Percentiles rank a stretch among this genome's conserved stretches.
phyloP scores from a whole-genome alignment of 2,797 vertebrate genomes.

The Sphaeramia orbicularis region DNA sequence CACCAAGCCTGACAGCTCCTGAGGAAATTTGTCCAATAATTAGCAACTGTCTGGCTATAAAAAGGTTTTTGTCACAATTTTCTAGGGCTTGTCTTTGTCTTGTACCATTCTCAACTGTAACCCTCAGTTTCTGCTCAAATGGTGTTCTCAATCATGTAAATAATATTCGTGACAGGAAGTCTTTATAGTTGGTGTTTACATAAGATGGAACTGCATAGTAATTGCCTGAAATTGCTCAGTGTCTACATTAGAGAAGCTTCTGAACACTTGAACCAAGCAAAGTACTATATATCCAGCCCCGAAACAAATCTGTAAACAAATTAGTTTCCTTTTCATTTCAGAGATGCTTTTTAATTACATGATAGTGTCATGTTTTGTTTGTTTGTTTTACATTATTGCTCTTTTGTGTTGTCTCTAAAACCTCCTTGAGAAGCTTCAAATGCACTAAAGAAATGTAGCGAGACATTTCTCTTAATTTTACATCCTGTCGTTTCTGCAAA shows the following conservation, averaged over 20 bases:
- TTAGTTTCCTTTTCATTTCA: not conserved
- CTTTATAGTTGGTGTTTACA: not conserved
- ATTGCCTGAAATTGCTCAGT: constrained; percentile 1
- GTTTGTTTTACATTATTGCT: constrained; percentile 27
- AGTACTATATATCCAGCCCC: not conserved
- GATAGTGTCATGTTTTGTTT: constrained; percentile 34
- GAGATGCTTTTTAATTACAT: constrained; percentile 21
- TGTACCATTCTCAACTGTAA: not conserved
- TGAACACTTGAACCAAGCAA: constrained; percentile 5
- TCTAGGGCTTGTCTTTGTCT: constrained; percentile 3
- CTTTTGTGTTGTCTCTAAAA: constrained; percentile 27
- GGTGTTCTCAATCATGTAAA: not conserved
- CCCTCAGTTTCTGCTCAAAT: constrained; percentile 8
- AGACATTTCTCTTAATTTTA: constrained; percentile 46
- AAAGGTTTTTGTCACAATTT: constrained; percentile 23
- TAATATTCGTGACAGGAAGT: constrained; percentile 15
- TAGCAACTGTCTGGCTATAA: constrained; percentile 17
- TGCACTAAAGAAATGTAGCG: constrained; percentile 20
- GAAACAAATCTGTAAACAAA: not conserved
- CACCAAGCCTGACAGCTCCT: constrained; percentile 34
- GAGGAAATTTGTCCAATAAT: constrained; percentile 27
- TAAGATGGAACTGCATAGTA: not conserved
- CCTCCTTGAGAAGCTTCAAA: constrained; percentile 13
- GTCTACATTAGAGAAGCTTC: constrained; percentile 10
- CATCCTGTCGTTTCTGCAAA: constrained; percentile 50